These are phyloP conservation scores for Bellardia bayeri DNA, from an alignment of 2,888 invertebrate genomes.

Conservation along the genomic window DNA sequence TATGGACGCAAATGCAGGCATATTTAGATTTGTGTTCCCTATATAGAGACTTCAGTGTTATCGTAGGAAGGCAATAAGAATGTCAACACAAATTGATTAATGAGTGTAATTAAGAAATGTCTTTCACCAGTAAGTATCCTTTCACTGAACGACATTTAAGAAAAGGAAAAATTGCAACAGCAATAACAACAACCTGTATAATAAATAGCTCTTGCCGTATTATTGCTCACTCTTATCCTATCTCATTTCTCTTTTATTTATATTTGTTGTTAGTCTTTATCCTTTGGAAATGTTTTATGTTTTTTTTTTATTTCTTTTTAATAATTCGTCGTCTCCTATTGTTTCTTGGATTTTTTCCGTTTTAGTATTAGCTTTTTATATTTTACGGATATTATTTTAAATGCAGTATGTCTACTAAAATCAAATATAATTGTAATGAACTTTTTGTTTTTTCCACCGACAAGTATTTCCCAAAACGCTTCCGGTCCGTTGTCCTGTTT, in stretches of 20 bases:
- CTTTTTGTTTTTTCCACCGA: slow-evolving; percentile 36
- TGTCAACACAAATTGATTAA: slow-evolving; percentile 16
- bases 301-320: slow-evolving; percentile 14
- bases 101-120: slow-evolving; percentile 29
- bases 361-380: slow-evolving; percentile 23
- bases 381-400: slow-evolving; percentile 55
- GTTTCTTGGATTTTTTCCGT: slow-evolving; percentile 1
- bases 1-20: background rate
- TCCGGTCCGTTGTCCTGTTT: slow-evolving; percentile 61
- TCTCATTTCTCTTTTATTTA: background rate
- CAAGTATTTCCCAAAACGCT: slow-evolving; percentile 67
- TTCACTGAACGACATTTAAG: background rate
- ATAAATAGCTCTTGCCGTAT: background rate
- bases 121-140: background rate
- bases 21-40: background rate
- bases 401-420: slow-evolving; percentile 51
- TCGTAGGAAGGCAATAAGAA: background rate
- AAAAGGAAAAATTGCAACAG: background rate
- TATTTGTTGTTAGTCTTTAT: slow-evolving; percentile 12
- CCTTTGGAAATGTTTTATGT: background rate
- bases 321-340: slow-evolving; percentile 17
- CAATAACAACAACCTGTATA: background rate
- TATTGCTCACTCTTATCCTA: background rate
- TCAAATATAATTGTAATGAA: slow-evolving; percentile 62
- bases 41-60: background rate